phyloP scores from a whole-genome alignment of 2,888 invertebrate species.

The Deilephila porcellus region DNA sequence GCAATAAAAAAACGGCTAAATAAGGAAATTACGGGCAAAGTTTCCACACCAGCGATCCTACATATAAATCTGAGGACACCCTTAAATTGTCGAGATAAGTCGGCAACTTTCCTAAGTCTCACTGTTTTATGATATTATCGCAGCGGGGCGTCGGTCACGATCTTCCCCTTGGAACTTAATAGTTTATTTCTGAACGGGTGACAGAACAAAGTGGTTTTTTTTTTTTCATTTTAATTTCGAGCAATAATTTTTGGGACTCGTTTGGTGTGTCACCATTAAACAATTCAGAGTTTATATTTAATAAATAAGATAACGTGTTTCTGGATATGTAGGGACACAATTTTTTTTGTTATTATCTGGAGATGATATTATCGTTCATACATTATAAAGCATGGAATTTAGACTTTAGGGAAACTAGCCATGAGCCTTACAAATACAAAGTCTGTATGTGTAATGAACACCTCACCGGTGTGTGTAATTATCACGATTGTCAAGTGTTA shows the following conservation, averaged over 20 bases:
- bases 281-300: no score
- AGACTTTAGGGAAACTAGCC: no score
- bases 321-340: no score
- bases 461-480: not conserved
- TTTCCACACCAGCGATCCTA: slow-evolving; percentile 31
- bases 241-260: not conserved
- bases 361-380: no score
- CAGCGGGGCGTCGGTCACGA: slow-evolving; percentile 27
- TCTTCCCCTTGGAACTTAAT: slow-evolving; percentile 24
- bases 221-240: slow-evolving; percentile 10
- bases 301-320: no score
- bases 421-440: no score
- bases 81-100: slow-evolving; percentile 35
- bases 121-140: slow-evolving; percentile 35
- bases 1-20: slow-evolving; percentile 21
- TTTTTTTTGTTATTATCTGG: no score
- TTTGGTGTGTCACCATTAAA: not conserved
- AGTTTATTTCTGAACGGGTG: slow-evolving; percentile 19
- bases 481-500: not conserved
- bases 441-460: no score
- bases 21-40: slow-evolving; percentile 31
- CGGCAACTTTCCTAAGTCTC: slow-evolving; percentile 31
- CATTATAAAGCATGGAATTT: no score
- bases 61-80: slow-evolving; percentile 31
- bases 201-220: slow-evolving; percentile 11